Evolutionary conservation across 2,888 invertebrate species (phyloP).

Genomic region (Callimorpha dominula): DNA sequence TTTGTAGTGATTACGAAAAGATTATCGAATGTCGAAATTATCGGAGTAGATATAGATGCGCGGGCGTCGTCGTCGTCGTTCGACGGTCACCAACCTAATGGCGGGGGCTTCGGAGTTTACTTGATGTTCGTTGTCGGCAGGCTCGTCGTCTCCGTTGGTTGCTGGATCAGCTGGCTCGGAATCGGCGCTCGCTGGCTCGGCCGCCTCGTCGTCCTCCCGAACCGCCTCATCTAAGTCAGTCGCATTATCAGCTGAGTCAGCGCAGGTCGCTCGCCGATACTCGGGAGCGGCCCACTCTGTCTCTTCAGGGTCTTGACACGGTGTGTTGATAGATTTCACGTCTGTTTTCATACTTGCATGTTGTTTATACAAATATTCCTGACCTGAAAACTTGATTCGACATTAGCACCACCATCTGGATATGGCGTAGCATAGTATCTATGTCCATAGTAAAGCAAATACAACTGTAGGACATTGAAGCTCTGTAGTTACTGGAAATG

Average conservation of each 20-base stretch:
- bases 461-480: conserved; percentile 54
- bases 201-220: conserved; percentile 61
- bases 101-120: conserved; percentile 78
- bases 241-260: conserved; percentile 73
- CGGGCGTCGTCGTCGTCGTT: conserved; percentile 76
- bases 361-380: conserved; percentile 67
- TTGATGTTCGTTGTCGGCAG: conserved; percentile 70
- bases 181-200: conserved; percentile 66
- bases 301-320: conserved; percentile 57
- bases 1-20: conserved; percentile 81
- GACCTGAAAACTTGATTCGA: conserved; percentile 86
- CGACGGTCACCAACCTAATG: conserved; percentile 85
- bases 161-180: conserved; percentile 64
- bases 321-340: conserved; percentile 53
- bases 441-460: conserved; percentile 63
- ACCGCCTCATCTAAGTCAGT: conserved; percentile 83
- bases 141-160: conserved; percentile 61
- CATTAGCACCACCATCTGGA: conserved; percentile 81
- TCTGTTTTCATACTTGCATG: conserved; percentile 62
- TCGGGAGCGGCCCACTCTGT: conserved; percentile 77
- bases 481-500: conserved; percentile 46
- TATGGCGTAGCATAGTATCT: conserved; percentile 66
- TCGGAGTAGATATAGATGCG: conserved; percentile 76
- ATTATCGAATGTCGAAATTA: conserved; percentile 64
- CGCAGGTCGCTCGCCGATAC: conserved; percentile 73